A percentile compares a stretch with the other conserved stretches of the same genome.
Evolutionary conservation across 2,113 vertebrate species (phyloP).

Genomic region (Cynoglossus semilaevis): DNA sequence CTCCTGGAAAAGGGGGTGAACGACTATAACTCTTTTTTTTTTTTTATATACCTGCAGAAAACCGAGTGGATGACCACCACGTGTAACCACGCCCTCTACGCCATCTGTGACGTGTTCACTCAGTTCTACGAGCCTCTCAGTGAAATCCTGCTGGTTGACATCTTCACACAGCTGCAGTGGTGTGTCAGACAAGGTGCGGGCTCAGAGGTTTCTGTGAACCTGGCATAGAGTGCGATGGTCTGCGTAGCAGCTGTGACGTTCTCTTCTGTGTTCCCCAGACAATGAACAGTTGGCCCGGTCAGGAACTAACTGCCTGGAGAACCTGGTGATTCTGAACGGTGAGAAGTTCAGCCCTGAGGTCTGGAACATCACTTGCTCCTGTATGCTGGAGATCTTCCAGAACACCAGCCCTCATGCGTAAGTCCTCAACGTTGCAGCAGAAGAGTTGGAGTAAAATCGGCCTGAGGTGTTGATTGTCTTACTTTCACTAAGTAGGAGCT

Average conservation of each 20-base stretch:
- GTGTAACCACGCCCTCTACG: constrained; percentile 96
- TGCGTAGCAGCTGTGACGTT: neutral
- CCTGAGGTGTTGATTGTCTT: too few relatives aligned
- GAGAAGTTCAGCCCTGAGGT: constrained; percentile 95
- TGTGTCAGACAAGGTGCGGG: constrained; percentile 94
- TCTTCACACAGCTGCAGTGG: constrained; percentile 95
- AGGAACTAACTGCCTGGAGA: constrained; percentile 96
- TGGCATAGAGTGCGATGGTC: neutral
- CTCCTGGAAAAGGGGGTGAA: too few relatives aligned
- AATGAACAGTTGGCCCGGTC: constrained; percentile 97
- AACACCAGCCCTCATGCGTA: constrained; percentile 86
- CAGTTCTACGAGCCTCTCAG: constrained; percentile 95
- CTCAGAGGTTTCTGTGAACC: neutral
- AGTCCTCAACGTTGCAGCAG: constrained; percentile 18
- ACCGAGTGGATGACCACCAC: constrained; percentile 99
- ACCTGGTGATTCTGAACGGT: constrained; percentile 94
- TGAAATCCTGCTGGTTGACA: constrained; percentile 88
- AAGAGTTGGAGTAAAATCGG: too few relatives aligned
- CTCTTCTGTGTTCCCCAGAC: constrained; percentile 72
- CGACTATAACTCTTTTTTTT: neutral
- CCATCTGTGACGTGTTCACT: constrained; percentile 96
- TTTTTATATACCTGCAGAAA: constrained; percentile 76
- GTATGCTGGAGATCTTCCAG: constrained; percentile 97
- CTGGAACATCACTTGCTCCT: constrained; percentile 91
- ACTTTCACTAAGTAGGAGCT: too few relatives aligned